Percentiles rank a stretch among this genome's conserved stretches.
phyloP scores from a whole-genome alignment of 2,888 invertebrate species.

The Thalpophila matura region DNA sequence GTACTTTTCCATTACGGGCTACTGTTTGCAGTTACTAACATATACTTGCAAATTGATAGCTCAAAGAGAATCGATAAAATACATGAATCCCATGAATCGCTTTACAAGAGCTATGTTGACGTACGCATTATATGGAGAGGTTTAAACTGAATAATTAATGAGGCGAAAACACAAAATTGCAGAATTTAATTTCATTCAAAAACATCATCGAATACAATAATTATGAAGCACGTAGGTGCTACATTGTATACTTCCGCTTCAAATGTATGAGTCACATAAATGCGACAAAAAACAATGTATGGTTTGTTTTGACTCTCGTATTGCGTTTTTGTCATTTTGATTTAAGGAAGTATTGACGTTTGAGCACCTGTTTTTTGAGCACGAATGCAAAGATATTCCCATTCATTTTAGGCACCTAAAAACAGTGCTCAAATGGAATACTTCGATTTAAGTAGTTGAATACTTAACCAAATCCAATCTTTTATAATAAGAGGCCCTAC shows the following conservation, averaged over 20 bases:
- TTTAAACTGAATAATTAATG: constrained; percentile 61
- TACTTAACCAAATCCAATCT: neutral
- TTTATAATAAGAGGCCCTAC: neutral
- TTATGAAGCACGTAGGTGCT: constrained; percentile 19
- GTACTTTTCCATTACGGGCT: constrained; percentile 50
- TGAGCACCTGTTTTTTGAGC: too few species aligned
- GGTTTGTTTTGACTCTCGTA: neutral
- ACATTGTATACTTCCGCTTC: constrained; percentile 20
- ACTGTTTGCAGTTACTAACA: constrained; percentile 43
- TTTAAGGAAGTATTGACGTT: too few species aligned
- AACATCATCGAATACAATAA: constrained; percentile 35
- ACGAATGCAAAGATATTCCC: too few species aligned
- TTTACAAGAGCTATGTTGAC: constrained; percentile 48
- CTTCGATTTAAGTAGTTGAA: too few species aligned
- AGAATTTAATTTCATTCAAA: constrained; percentile 19
- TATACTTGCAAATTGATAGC: constrained; percentile 46
- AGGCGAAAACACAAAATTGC: constrained; percentile 19
- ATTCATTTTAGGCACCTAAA: too few species aligned
- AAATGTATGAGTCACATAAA: constrained; percentile 3
- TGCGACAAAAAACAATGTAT: constrained; percentile 16
- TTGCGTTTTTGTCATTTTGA: neutral
- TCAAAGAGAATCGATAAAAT: constrained; percentile 61
- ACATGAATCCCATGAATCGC: constrained; percentile 42
- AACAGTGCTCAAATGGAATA: too few species aligned
- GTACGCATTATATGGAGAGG: constrained; percentile 51